Evolutionary conservation across 2,113 vertebrate species (phyloP).

Genomic region (Notarius lentiginosus): DNA sequence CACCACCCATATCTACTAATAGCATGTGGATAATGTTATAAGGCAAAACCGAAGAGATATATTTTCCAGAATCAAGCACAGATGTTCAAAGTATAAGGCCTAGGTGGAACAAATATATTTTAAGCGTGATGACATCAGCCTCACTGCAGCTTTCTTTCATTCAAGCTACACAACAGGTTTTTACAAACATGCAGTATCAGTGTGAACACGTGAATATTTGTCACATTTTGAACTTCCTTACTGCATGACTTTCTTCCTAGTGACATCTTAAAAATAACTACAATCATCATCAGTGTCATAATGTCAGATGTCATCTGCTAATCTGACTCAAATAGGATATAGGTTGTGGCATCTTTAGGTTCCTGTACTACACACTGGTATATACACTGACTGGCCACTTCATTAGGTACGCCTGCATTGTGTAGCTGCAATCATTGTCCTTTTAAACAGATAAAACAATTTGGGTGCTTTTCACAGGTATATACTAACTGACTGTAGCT

Average conservation of each 20-base stretch:
- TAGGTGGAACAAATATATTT: not conserved
- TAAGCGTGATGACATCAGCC: not conserved
- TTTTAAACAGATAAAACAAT: not conserved
- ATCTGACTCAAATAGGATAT: slow-evolving; percentile 24
- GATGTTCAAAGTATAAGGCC: not conserved
- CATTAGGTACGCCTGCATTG: not conserved
- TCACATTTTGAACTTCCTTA: slow-evolving; percentile 30
- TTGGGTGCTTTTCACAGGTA: not conserved
- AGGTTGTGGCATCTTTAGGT: not conserved
- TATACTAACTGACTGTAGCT: not conserved
- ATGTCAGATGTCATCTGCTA: slow-evolving; percentile 8
- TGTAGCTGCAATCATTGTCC: not conserved
- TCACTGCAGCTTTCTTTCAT: not conserved
- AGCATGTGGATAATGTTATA: not conserved
- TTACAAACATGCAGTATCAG: not conserved
- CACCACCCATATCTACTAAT: not conserved
- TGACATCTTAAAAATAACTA: slow-evolving; percentile 10
- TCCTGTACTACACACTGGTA: not conserved
- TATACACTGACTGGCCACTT: not conserved
- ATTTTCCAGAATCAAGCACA: not conserved
- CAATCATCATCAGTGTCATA: not conserved
- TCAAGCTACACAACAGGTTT: not conserved
- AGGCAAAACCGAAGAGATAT: not conserved
- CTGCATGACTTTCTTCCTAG: slow-evolving; percentile 20
- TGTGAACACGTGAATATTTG: not conserved